Evolutionary conservation across 64 coral and sea anemone species (phyloP), one percentile per base, ranked within the genome.

Genomic region (Montipora foliosa): DNA sequence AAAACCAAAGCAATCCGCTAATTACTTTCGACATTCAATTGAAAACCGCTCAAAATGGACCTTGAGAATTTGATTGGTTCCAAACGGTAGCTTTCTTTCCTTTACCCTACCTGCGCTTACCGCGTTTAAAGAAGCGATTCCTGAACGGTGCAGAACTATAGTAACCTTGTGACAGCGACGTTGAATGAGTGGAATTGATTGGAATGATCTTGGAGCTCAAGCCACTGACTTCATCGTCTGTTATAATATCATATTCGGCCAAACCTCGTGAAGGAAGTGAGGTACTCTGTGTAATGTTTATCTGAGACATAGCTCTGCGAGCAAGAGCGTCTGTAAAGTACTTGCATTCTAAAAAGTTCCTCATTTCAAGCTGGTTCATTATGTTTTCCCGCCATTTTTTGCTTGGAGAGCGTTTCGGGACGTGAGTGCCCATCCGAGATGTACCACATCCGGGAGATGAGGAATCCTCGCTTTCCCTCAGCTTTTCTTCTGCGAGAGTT

Each of bases 271-370:
- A 53, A 64, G 71, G 45, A 2, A 67, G 67, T 67, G 72, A 76
- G 3, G 57, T 0, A 57, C 88, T 89, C 77, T 77, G 16, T 88
- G 72, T 6, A 55, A 88, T 75, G 72, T 68, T 98, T 49, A 91
- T 61, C 83, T 95, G 89, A 22, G 91, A 76, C 81, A 98, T 84
- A 47, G 82, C 78, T 37, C 93, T 74, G 11, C 96, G 80, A 22
- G 82, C 93, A 1, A 98, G 46, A 46, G 93, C 89, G 67, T 98
- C 96, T 8, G 89, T 88, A 84, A 98, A 98, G 66, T 95, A 98
- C 91, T 95, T 98, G 81, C 93, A 95, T 17, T 98, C 96, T 3
- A 98, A 68, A 83, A 98, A 91, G 84, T 98, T 98, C 49, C 96
- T 87, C 93, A 98, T 98, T 78, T 86, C 52, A 15, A 98, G 80